Conservation (phyloP, 2,888 invertebrate species). For the Eilema sororculum region DNA sequence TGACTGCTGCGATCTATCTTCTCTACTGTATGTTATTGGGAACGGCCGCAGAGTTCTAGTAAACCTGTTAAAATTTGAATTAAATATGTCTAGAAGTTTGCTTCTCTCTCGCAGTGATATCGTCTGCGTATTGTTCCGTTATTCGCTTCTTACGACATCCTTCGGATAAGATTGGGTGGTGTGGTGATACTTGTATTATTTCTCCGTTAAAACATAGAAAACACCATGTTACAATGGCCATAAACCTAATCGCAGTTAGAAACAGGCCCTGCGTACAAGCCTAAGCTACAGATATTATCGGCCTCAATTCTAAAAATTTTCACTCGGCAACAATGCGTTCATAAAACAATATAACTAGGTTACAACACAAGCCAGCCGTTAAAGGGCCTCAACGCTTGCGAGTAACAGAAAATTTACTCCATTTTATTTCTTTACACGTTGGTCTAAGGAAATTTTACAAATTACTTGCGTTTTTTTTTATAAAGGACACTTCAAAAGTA, state of each 20-base stretch:
- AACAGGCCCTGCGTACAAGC: not conserved
- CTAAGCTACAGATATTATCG: constrained; percentile 35
- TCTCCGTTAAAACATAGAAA: not conserved
- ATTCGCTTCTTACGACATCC: no score
- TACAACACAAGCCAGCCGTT: constrained; percentile 52
- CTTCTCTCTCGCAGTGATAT: no score
- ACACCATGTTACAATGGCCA: not conserved
- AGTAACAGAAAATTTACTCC: constrained; percentile 14
- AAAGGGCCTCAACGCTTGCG: constrained; percentile 36
- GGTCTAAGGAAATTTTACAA: not conserved
- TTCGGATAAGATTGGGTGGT: no score
- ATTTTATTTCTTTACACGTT: constrained; percentile 9
- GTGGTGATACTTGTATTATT: no score
- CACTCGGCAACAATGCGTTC: constrained; percentile 59
- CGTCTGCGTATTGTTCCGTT: no score
- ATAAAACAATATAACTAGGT: constrained; percentile 61
- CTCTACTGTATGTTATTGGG: no score
- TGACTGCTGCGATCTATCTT: no score
- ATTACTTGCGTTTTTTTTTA: no score
- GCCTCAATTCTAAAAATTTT: constrained; percentile 59
- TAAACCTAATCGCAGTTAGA: not conserved
- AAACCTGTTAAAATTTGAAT: no score
- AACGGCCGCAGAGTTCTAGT: no score
- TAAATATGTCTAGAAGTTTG: no score
- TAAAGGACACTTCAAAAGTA: no score